phyloP scores from a whole-genome alignment of 2,797 vertebrate species.

The Pogoniulus pusillus region DNA sequence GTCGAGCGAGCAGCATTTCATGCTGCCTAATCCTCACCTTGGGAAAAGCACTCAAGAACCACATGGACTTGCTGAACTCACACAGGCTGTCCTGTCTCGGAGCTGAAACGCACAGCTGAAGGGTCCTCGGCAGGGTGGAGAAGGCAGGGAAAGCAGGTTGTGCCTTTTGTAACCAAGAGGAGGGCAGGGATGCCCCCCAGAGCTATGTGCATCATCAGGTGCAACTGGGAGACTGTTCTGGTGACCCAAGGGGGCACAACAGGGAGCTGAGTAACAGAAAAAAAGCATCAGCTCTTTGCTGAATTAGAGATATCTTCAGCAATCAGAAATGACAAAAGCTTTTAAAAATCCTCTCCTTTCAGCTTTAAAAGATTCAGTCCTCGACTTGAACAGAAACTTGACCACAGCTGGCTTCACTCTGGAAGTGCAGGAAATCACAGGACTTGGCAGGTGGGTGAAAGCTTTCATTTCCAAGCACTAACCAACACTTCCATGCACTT shows the following conservation, averaged over 20 bases:
- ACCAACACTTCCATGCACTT: neutral
- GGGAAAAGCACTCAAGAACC: slow-evolving; percentile 56
- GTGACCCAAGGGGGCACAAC: neutral
- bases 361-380: neutral
- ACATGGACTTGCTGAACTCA: slow-evolving; percentile 38
- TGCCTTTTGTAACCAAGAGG: neutral
- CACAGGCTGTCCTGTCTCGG: slow-evolving; percentile 18
- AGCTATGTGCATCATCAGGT: neutral
- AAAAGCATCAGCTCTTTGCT: neutral
- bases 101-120: neutral
- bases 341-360: neutral
- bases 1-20: slow-evolving; percentile 47
- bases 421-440: neutral
- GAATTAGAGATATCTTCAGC: neutral
- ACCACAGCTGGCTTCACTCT: neutral
- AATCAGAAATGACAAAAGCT: neutral
- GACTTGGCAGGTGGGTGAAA: neutral
- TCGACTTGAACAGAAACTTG: neutral
- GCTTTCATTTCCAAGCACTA: neutral
- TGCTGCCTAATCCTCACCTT: slow-evolving; percentile 68
- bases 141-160: neutral
- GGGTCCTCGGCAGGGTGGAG: neutral
- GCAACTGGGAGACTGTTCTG: neutral
- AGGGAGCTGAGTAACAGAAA: neutral
- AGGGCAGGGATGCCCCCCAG: neutral